Percentiles rank a stretch among this genome's conserved stretches.
Evolutionary conservation across 2,888 invertebrate genomes (phyloP).

Genomic region (Myopa tessellatipennis): DNA sequence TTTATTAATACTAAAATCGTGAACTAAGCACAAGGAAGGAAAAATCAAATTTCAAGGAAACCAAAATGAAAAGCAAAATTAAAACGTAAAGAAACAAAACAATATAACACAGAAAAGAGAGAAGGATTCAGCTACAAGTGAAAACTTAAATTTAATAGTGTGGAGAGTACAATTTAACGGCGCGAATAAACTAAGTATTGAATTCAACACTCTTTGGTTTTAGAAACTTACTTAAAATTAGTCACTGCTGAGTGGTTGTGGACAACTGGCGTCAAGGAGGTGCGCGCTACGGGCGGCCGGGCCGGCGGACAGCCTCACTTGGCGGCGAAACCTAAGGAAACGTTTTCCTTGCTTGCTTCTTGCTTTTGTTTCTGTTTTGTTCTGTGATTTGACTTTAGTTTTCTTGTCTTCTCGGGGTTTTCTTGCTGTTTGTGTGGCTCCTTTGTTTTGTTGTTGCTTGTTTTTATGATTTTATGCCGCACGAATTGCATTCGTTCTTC

Average conservation of each 20-base stretch:
- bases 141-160: constrained; percentile 31
- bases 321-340: constrained; percentile 6
- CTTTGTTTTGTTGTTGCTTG: neutral
- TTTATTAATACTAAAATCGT: constrained; percentile 39
- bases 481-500: constrained; percentile 25
- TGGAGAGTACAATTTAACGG: constrained; percentile 22
- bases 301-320: neutral
- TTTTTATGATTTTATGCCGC: constrained; percentile 3
- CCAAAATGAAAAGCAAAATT: neutral
- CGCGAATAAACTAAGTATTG: constrained; percentile 29
- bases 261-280: constrained; percentile 18
- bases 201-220: constrained; percentile 58
- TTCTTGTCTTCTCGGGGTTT: neutral
- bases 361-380: neutral
- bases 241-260: constrained; percentile 26
- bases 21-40: constrained; percentile 11
- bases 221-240: constrained; percentile 50
- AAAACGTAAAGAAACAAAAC: too few relatives aligned
- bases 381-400: neutral
- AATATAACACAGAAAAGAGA: constrained; percentile 4
- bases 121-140: neutral
- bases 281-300: neutral
- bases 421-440: neutral
- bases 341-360: neutral
- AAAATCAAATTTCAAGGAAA: neutral